These are phyloP conservation scores for Drosophila gunungcola DNA, from an alignment of 1,140 invertebrate species.

Conservation along the genomic window DNA sequence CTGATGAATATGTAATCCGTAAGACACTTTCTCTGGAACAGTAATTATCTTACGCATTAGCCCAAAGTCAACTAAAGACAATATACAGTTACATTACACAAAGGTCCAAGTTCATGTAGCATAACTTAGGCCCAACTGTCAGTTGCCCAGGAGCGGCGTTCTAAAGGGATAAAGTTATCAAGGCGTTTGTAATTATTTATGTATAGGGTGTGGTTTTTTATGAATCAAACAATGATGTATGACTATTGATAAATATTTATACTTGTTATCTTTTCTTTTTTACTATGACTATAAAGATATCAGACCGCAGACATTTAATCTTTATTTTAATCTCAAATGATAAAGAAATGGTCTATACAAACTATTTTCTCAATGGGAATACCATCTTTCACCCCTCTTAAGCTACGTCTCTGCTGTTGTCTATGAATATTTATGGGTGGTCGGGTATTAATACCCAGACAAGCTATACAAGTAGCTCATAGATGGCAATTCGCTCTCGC, in stretches of 20 bases:
- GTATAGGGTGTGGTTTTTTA: neutral
- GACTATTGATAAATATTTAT: conserved; percentile 15
- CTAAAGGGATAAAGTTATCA: neutral
- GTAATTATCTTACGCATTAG: conserved; percentile 51
- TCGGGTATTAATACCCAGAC: conserved; percentile 24
- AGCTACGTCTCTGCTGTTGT: conserved; percentile 9
- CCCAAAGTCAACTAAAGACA: conserved; percentile 40
- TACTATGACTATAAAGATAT: neutral
- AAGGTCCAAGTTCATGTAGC: conserved; percentile 33
- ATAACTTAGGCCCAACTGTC: conserved; percentile 29
- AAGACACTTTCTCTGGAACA: conserved; percentile 36
- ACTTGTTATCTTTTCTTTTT: conserved; percentile 1
- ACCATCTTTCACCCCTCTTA: neutral
- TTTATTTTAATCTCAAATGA: neutral
- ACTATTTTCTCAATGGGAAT: neutral
- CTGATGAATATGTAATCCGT: conserved; percentile 29
- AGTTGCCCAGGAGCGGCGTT: neutral
- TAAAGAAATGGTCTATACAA: neutral
- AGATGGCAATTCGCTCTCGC: conserved; percentile 39
- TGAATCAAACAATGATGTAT: conserved; percentile 8
- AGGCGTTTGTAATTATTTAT: neutral
- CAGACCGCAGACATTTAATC: conserved; percentile 1
- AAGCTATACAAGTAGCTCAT: conserved; percentile 42
- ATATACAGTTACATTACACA: conserved; percentile 43
- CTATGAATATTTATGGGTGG: conserved; percentile 40